Evolutionary conservation across 2,113 vertebrate species (phyloP).

Genomic region (Oostethus manadensis): DNA sequence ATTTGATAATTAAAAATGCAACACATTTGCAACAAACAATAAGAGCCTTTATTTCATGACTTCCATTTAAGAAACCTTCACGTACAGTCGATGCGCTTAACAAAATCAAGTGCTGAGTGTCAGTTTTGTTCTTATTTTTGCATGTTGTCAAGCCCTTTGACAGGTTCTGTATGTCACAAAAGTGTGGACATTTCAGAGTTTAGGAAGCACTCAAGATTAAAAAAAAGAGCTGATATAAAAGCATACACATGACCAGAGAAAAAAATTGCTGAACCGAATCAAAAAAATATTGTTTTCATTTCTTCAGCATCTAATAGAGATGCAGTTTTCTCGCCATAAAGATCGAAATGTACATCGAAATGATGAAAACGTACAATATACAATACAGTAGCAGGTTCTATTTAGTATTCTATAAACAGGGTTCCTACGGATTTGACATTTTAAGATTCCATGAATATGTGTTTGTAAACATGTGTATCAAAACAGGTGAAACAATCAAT

Average conservation of each 20-base stretch:
- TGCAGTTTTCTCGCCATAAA: not conserved
- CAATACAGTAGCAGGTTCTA: too few species aligned
- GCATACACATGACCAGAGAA: slow-evolving; percentile 21
- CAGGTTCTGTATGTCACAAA: slow-evolving; percentile 34
- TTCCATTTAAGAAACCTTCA: slow-evolving; percentile 63
- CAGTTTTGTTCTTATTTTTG: slow-evolving; percentile 44
- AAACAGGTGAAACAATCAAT: too few species aligned
- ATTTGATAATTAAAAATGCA: slow-evolving; percentile 25
- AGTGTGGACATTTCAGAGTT: slow-evolving; percentile 32
- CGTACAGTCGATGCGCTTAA: slow-evolving; percentile 62
- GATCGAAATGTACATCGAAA: too few species aligned
- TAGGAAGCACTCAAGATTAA: slow-evolving; percentile 62
- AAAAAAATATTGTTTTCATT: not conserved
- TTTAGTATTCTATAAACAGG: too few species aligned
- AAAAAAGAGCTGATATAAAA: slow-evolving; percentile 19
- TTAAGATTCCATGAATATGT: too few species aligned
- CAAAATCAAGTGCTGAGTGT: slow-evolving; percentile 46
- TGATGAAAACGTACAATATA: too few species aligned
- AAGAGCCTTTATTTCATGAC: slow-evolving; percentile 48
- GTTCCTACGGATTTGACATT: too few species aligned
- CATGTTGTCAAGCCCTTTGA: slow-evolving; percentile 64
- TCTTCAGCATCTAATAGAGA: not conserved
- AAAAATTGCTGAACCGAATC: not conserved
- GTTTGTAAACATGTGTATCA: too few species aligned
- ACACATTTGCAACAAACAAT: slow-evolving; percentile 33